Percentiles rank a stretch among this genome's conserved stretches.
Evolutionary conservation across 2,888 invertebrate species (phyloP).

Genomic region (Anthrax anthrax): DNA sequence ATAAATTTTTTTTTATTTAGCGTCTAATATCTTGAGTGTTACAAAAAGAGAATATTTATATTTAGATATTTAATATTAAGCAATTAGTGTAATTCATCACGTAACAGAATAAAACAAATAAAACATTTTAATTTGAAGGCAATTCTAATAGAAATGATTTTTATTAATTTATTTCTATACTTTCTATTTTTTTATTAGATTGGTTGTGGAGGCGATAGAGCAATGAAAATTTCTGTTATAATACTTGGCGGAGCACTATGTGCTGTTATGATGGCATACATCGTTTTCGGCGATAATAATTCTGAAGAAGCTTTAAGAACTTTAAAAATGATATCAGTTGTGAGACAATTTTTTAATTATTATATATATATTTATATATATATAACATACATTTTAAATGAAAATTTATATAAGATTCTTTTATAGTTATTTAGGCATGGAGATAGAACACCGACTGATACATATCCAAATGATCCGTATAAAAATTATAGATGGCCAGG

Average conservation of each 20-base stretch:
- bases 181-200: not conserved
- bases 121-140: too few relatives aligned
- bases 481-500: slow-evolving; percentile 63
- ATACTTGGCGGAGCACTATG: slow-evolving; percentile 26
- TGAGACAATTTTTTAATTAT: slow-evolving; percentile 13
- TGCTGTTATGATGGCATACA: slow-evolving; percentile 29
- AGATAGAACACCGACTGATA: slow-evolving; percentile 46
- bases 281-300: slow-evolving; percentile 31
- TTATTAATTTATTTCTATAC: too few relatives aligned
- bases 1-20: too few relatives aligned
- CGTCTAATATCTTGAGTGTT: too few relatives aligned
- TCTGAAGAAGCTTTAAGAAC: slow-evolving; percentile 27
- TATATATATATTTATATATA: not conserved
- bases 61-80: too few relatives aligned
- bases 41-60: too few relatives aligned
- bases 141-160: too few relatives aligned
- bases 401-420: slow-evolving; percentile 2
- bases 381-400: not conserved
- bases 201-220: slow-evolving; percentile 11
- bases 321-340: slow-evolving; percentile 31
- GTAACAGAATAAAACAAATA: too few relatives aligned
- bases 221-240: slow-evolving; percentile 30
- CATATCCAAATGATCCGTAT: slow-evolving; percentile 71
- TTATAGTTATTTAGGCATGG: slow-evolving; percentile 34
- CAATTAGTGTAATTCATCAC: too few relatives aligned